Base-by-base conservation (phyloP, 2,113 vertebrate genomes). In the Pluvialis apricaria region DNA sequence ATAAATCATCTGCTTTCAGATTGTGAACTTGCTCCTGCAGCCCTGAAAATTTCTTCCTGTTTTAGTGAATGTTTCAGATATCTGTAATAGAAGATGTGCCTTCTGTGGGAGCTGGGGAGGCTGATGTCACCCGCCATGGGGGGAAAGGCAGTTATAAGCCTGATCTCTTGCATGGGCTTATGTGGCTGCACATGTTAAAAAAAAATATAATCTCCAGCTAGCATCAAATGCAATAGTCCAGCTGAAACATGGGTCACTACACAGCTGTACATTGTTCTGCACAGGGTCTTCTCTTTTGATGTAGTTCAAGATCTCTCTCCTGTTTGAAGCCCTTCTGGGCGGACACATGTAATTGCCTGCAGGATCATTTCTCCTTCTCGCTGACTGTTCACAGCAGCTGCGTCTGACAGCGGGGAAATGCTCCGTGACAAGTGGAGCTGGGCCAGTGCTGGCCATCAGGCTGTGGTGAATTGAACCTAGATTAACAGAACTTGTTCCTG, bases 291-390 rank as follows among this genome's bases (percentile, higher is more conserved):
- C 49, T 42, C 20, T 69, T 62, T 15, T 2, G 1, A 2, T 72
- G 44, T 49, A 60, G 51, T 68, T 95, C 61, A 69, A 28, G 62
- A 60, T 86, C 51, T 86, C 17, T 72, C 58, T 91, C 13, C 49
- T 70, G 2, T 79, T 70, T 61, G 66, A 73, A 92, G 64, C 51
- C 32, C 2, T 52, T 92, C 51, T 70, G 60, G n/a, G 60, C 45
- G 10, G 51, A 60, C 38, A 26, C 19, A 15, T 49, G 40, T 94
- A 90, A 77, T 89, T 95, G 87, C 82, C 79, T 95, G 45, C 38
- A 66, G 90, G 70, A 71, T 73, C 16, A 16, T 87, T 95, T 90
- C 65, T 87, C 32, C 66, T 83, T 55, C 57, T 93, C 11, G 2
- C 76, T 62, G 29, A 13, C 55, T 93, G 68, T 51, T 92, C 47